Evolutionary conservation across 2,113 vertebrate species (phyloP).

Genomic region (Fregata magnificens): DNA sequence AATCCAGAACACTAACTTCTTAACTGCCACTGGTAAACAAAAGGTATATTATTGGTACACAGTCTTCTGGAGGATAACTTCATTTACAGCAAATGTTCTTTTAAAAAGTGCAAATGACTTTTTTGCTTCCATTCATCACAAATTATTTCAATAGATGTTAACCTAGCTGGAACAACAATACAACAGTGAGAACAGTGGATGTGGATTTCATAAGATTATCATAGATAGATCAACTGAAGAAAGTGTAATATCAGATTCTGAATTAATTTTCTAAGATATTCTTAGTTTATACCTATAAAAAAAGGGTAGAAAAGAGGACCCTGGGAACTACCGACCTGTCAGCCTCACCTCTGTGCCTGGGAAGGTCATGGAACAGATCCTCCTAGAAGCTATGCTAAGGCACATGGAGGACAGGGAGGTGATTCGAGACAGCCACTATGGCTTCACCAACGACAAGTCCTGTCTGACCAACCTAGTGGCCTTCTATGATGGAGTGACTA

Average conservation of each 20-base stretch:
- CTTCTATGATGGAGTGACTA: no score
- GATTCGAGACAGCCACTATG: no score
- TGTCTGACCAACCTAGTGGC: no score
- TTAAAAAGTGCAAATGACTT: background rate
- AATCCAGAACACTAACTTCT: background rate
- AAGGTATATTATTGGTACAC: background rate
- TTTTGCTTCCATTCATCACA: background rate
- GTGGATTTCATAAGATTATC: background rate
- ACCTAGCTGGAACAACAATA: background rate
- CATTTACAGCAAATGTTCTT: background rate
- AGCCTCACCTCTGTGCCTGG: no score
- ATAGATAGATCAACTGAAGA: background rate
- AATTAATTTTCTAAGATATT: background rate
- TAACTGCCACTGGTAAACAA: background rate
- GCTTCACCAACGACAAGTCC: no score
- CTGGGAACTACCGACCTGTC: no score
- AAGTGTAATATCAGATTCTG: background rate
- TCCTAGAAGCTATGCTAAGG: no score
- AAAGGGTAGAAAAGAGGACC: no score
- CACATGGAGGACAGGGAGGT: no score
- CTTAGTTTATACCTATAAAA: background rate
- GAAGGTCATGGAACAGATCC: no score
- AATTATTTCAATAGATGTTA: background rate
- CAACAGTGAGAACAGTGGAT: background rate
- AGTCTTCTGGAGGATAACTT: background rate